A percentile compares a stretch with the other conserved stretches of the same genome.
Conservation (phyloP, 2,797 vertebrate species). For the Melanotaenia pygmaea region DNA sequence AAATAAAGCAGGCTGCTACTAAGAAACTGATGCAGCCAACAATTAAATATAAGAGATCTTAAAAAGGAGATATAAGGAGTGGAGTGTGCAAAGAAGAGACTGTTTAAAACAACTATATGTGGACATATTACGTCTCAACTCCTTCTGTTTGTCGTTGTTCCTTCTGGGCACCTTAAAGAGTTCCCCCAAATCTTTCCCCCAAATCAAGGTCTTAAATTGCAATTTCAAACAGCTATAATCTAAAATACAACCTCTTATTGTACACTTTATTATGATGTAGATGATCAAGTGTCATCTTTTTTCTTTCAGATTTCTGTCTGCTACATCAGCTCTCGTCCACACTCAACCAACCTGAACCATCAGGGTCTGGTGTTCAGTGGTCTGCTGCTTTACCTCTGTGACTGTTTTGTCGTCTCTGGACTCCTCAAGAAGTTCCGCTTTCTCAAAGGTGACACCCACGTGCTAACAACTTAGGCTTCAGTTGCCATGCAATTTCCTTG, state of each 20-base stretch:
- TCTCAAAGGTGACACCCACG: slow-evolving; percentile 88
- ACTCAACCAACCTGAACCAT: slow-evolving; percentile 93
- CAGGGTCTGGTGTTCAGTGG: slow-evolving; percentile 94
- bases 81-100: neutral
- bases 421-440: slow-evolving; percentile 95
- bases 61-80: too few species aligned
- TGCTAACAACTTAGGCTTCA: too few species aligned
- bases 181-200: neutral
- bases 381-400: slow-evolving; percentile 95
- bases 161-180: too few species aligned
- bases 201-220: neutral
- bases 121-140: too few species aligned
- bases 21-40: too few species aligned
- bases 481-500: neutral
- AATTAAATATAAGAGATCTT: too few species aligned
- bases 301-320: slow-evolving; percentile 90
- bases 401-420: slow-evolving; percentile 95
- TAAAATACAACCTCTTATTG: neutral
- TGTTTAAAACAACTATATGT: neutral
- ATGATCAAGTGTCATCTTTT: neutral
- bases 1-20: neutral
- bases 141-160: neutral
- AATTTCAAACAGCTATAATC: neutral
- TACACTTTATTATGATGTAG: neutral
- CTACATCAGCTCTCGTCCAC: slow-evolving; percentile 96